These are phyloP conservation scores for Sinotaia quadrata DNA, from an alignment of 2,888 invertebrate genomes.

Conservation along the genomic window DNA sequence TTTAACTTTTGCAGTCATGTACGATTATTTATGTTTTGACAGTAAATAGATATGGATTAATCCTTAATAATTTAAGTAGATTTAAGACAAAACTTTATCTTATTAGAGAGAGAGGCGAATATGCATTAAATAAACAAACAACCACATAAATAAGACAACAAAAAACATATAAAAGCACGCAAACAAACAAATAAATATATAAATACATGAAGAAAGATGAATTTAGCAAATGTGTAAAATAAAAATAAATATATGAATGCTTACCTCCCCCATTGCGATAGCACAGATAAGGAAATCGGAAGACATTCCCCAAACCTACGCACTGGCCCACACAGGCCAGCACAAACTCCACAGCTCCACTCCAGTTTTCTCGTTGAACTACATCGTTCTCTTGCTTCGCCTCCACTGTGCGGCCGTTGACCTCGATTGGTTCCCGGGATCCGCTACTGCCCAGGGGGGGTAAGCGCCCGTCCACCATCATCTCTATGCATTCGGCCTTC, in stretches of 20 bases:
- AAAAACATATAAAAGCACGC: too few species aligned
- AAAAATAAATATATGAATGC: slow-evolving; percentile 18
- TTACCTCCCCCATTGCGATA: slow-evolving; percentile 62
- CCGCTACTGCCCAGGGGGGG: slow-evolving; percentile 7
- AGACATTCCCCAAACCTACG: slow-evolving; percentile 60
- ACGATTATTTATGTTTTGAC: too few species aligned
- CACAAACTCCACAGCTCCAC: slow-evolving; percentile 56
- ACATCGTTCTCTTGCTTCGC: slow-evolving; percentile 27
- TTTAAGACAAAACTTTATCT: too few species aligned
- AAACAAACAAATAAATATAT: too few species aligned
- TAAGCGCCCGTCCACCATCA: slow-evolving; percentile 25
- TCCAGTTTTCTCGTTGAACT: slow-evolving; percentile 51
- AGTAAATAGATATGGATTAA: too few species aligned
- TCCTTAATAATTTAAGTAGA: too few species aligned
- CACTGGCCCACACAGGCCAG: slow-evolving; percentile 61
- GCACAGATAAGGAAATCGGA: slow-evolving; percentile 59
- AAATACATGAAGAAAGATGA: too few species aligned
- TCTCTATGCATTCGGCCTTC: slow-evolving; percentile 33
- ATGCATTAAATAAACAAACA: too few species aligned
- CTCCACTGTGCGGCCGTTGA: slow-evolving; percentile 32
- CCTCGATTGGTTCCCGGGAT: slow-evolving; percentile 2
- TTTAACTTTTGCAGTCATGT: too few species aligned
- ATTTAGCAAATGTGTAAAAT: too few species aligned
- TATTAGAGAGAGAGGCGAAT: too few species aligned
- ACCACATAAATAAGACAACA: too few species aligned